Base-by-base conservation (phyloP, 1,140 invertebrate genomes). In the Panagrolaimus sp. region DNA sequence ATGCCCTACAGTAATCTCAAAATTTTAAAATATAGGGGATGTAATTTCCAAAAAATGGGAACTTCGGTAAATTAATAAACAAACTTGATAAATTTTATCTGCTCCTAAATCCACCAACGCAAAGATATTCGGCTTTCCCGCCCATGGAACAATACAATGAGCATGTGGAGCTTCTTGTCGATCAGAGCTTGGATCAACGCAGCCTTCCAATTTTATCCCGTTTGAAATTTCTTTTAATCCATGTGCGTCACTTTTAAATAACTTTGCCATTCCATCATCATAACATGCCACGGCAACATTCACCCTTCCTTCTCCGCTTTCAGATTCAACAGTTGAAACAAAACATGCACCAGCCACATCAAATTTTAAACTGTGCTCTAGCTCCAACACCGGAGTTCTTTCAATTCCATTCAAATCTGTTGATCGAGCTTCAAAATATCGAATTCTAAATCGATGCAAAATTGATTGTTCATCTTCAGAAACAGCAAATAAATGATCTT, bases 131-230 rank as follows among this genome's bases (percentile, higher is more conserved):
- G 21, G 12, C 17, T 26, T 58, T 28, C 52, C 52, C 5, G 15
- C 10, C 52, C 52, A 58, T 21, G 52, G 10, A 12, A 58, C 15
- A 4, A 28, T n/a, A 58, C 52, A 58, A 32, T 70, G 68, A 2
- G 64, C 21, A 67, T 70, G 68, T 1, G 68, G 68, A 12, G 44
- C 68, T 67, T 70, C 63, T 38, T 70, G 68, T 67, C 63, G 26
- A 28, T 58, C 52, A 8, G 52, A 67, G 24, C 38, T 44, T 26
- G 15, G 28, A 68, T 70, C 14, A 21, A 21, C 15, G 5, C 63
- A 70, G 70, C 7, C 71, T 26, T 10, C 24, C 15, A 48, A 52
- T 12, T 43, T 65, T 32, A 28, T 67, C 17, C n/a, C 32, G 7
- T 38, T 38, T 38, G 32, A 38, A 38, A 55, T 12, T 38, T 28